Evolutionary conservation across 2,113 vertebrate genomes (phyloP).

Genomic region (Megaceryle torquata): DNA sequence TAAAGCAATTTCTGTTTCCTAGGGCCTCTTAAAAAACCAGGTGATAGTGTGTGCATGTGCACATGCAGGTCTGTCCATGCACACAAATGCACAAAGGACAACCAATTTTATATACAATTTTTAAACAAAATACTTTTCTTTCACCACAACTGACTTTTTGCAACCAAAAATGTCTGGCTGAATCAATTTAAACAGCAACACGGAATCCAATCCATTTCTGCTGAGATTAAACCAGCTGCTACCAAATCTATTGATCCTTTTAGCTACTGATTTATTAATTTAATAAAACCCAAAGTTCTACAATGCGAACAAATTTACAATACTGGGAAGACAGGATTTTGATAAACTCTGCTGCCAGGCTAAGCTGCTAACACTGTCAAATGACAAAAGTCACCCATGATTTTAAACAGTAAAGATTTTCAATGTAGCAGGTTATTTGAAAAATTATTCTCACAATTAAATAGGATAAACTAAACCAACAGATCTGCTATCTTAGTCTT

Average conservation of each 20-base stretch:
- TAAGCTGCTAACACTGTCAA: neutral
- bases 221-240: slow-evolving; percentile 32
- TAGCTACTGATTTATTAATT: slow-evolving; percentile 54
- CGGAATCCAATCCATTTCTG: slow-evolving; percentile 29
- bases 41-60: neutral
- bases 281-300: slow-evolving; percentile 50
- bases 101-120: neutral
- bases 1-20: neutral
- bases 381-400: neutral
- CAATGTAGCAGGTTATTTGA: neutral
- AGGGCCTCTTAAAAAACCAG: neutral
- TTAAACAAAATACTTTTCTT: slow-evolving; percentile 6
- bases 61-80: fast-evolving
- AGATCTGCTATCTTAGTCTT: neutral
- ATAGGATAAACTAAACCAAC: neutral
- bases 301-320: slow-evolving; percentile 36
- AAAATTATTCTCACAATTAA: neutral
- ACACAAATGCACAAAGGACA: neutral
- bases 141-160: neutral
- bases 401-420: neutral
- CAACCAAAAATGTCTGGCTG: neutral
- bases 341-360: neutral
- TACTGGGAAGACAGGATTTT: slow-evolving; percentile 31
- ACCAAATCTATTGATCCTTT: slow-evolving; percentile 34
- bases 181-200: slow-evolving; percentile 51